Evolutionary conservation across 2,888 invertebrate species (phyloP).

Genomic region (Onthophagus sagittarius): DNA sequence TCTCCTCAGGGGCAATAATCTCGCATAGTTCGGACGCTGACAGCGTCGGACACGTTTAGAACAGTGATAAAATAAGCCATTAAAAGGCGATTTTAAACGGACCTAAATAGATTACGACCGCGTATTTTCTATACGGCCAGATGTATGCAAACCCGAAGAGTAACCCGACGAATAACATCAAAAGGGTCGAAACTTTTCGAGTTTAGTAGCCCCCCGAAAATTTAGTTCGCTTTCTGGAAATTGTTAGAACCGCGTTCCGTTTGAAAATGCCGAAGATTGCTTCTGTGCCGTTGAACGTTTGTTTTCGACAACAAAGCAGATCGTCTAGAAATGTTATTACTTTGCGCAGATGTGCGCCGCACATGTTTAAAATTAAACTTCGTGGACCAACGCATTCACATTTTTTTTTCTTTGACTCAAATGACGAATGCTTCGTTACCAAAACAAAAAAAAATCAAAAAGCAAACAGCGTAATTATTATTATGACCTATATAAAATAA

Average conservation of each 20-base stretch:
- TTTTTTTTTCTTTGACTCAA: constrained; percentile 34
- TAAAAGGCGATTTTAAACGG: constrained; percentile 25
- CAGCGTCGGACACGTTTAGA: constrained; percentile 25
- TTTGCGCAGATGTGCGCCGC: constrained; percentile 5
- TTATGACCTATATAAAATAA: background rate
- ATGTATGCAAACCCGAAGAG: constrained; percentile 28
- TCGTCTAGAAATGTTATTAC: background rate
- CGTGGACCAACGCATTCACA: constrained; percentile 35
- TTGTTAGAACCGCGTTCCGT: background rate
- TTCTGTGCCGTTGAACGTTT: background rate
- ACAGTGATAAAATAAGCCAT: constrained; percentile 29
- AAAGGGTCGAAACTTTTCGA: background rate
- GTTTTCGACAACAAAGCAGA: background rate
- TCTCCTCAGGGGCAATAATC: constrained; percentile 8
- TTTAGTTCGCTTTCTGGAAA: background rate
- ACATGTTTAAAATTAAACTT: constrained; percentile 40
- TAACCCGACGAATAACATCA: no score
- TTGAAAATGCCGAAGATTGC: background rate
- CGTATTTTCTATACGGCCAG: constrained; percentile 28
- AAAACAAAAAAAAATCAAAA: background rate
- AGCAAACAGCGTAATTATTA: background rate
- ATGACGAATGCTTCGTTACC: background rate
- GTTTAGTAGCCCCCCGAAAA: background rate
- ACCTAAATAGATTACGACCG: constrained; percentile 31
- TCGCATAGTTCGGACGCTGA: constrained; percentile 17